Percentiles rank a stretch among this genome's conserved stretches.
These are phyloP conservation scores for Carabus problematicus DNA, from an alignment of 2,888 invertebrate species.

Conservation along the genomic window DNA sequence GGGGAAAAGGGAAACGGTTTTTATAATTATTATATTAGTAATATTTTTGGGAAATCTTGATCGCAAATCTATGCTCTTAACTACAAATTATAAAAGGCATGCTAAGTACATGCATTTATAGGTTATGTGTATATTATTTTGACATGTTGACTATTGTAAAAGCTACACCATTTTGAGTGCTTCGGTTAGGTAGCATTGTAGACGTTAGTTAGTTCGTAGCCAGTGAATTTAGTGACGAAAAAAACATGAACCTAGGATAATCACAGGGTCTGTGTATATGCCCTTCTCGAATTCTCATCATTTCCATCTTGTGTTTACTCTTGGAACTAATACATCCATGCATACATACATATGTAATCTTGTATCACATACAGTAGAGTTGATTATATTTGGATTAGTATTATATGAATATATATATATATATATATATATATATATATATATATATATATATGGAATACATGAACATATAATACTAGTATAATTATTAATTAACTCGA, in stretches of 20 bases:
- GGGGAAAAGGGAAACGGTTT: no score
- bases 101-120: no score
- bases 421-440: no score
- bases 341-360: no score
- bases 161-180: constrained; percentile 41
- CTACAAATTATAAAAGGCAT: background rate
- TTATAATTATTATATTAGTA: background rate
- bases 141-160: background rate
- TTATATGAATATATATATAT: no score
- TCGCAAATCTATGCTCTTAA: background rate
- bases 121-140: background rate
- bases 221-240: constrained; percentile 40
- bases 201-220: constrained; percentile 35
- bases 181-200: constrained; percentile 29
- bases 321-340: no score
- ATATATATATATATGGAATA: no score
- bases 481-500: no score
- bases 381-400: no score
- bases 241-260: constrained; percentile 39
- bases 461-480: no score
- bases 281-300: constrained; percentile 41
- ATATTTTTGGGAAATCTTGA: background rate
- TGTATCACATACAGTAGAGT: no score
- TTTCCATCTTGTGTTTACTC: constrained; percentile 18
- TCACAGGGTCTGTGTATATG: constrained; percentile 42